Base-by-base conservation (phyloP, 2,888 invertebrate genomes). In the Standfussiana lucernea region DNA sequence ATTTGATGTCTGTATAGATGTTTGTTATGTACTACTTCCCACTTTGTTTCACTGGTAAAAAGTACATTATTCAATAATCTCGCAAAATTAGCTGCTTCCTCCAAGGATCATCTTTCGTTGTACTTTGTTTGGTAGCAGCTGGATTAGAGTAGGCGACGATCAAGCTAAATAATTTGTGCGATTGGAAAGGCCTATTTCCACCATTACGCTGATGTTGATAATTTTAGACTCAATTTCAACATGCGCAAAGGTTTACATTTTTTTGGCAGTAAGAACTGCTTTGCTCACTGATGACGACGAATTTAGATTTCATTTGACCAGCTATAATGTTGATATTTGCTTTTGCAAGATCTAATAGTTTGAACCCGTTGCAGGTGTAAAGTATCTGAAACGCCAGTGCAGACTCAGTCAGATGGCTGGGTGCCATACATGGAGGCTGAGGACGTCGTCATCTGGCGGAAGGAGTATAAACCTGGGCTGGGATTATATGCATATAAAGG, bases 401-500 rank as follows among this genome's bases (percentile, higher is more conserved):
- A 89, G 2, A 93, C 90, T 6, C 40, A 64, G 64, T 94, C 93
- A 1, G 97, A 97, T 45, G 97, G 97, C 28, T 98, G 98, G 99
- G 96, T 97, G 72, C 98, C 98, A 0, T 99, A 98, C 91, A 97
- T 99, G 88, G 98, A 98, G 91, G 97, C 98, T 24, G 97, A 98
- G 72, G 98, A 98, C 90, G 97, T 98, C 91, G 96, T 98, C 24
- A 98, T 99, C 56, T 99, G 99, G 99, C 96, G 98, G 78, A 97
- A 97, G 86, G 97, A 98, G 90, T 97, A 98, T 87, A 97, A 97
- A 66, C 96, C 97, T 0, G 96, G 97, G 1, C 91, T 93, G 8
- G 98, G 98, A 1, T 95, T 98, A 53, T 99, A 97, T 90, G 98
- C 98, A 28, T 99, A 99, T 91, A 99, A 99, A 97, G 97, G 97